These are phyloP conservation scores for Erynnis tages DNA, from an alignment of 2,888 invertebrate species.

Conservation along the genomic window DNA sequence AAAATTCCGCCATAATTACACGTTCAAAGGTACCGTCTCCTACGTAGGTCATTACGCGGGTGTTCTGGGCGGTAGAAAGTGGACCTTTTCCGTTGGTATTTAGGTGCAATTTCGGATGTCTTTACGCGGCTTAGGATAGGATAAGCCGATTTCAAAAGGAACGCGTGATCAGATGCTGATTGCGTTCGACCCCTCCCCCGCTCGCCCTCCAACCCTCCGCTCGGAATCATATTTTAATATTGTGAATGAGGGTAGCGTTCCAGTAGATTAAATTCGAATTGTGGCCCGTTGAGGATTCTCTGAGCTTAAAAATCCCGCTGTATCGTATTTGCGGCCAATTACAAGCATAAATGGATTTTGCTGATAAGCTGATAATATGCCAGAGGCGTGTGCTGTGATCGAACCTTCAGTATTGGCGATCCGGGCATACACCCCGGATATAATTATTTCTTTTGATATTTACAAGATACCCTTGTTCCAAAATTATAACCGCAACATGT, in stretches of 20 bases:
- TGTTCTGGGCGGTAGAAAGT: slow-evolving; percentile 33
- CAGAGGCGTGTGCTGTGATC: not conserved
- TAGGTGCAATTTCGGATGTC: slow-evolving; percentile 46
- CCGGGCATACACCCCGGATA: too few relatives aligned
- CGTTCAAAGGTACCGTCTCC: slow-evolving; percentile 67
- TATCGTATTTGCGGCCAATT: slow-evolving; percentile 21
- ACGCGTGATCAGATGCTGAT: slow-evolving; percentile 77
- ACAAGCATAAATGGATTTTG: slow-evolving; percentile 14
- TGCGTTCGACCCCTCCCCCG: slow-evolving; percentile 50
- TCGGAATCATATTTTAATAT: slow-evolving; percentile 77
- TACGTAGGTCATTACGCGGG: slow-evolving; percentile 42
- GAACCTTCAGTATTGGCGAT: too few relatives aligned
- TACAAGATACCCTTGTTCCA: too few relatives aligned
- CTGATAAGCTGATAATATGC: not conserved
- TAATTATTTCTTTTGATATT: too few relatives aligned
- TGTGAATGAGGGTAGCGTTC: slow-evolving; percentile 62
- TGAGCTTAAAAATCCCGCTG: slow-evolving; percentile 19
- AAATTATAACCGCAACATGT: too few relatives aligned
- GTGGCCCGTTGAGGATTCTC: slow-evolving; percentile 34
- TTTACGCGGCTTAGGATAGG: slow-evolving; percentile 46
- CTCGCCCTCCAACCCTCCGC: not conserved
- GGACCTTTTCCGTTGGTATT: slow-evolving; percentile 37
- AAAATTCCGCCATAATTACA: slow-evolving; percentile 74
- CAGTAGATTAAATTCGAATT: slow-evolving; percentile 68
- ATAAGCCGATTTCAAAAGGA: slow-evolving; percentile 77